Conservation (phyloP, 2,797 vertebrate genomes). For the Echeneis naucrates region DNA sequence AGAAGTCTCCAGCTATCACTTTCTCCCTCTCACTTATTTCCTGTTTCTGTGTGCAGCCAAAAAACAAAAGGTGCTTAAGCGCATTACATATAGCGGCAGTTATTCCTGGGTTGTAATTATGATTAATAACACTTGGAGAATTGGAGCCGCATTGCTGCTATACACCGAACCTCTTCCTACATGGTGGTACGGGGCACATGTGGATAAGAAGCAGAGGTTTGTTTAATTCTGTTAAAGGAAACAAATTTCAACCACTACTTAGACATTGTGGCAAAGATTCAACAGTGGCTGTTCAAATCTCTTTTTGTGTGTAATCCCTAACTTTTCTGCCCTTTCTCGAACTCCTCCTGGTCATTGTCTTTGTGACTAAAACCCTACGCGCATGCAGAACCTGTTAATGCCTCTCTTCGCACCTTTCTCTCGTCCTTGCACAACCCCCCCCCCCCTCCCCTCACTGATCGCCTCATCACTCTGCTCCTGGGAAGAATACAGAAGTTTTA, state of each 20-base stretch:
- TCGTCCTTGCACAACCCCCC: not conserved
- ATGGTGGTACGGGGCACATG: not conserved
- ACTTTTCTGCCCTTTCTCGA: slow-evolving; percentile 39
- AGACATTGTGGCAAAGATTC: slow-evolving; percentile 32
- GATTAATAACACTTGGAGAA: slow-evolving; percentile 47
- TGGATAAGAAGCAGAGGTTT: slow-evolving; percentile 36
- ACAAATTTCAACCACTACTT: slow-evolving; percentile 35
- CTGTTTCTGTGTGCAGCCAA: slow-evolving; percentile 38
- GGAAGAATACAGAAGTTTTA: slow-evolving; percentile 73
- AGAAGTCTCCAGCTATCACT: slow-evolving; percentile 55
- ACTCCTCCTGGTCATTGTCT: slow-evolving; percentile 15
- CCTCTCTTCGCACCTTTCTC: slow-evolving; percentile 53
- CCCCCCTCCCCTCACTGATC: slow-evolving; percentile 5
- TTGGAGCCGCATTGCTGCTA: slow-evolving; percentile 36
- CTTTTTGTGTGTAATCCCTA: slow-evolving; percentile 46
- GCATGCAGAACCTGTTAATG: slow-evolving; percentile 55
- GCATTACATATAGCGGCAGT: slow-evolving; percentile 48
- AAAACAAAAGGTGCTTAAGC: slow-evolving; percentile 63
- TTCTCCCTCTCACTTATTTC: slow-evolving; percentile 44
- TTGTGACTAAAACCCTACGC: slow-evolving; percentile 36
- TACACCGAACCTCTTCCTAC: slow-evolving; percentile 11
- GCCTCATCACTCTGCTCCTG: slow-evolving; percentile 48
- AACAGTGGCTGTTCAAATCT: slow-evolving; percentile 33
- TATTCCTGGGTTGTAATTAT: slow-evolving; percentile 53
- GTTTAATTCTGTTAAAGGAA: slow-evolving; percentile 62